phyloP scores from a whole-genome alignment of 2,797 vertebrate genomes.

The Momotus momota region DNA sequence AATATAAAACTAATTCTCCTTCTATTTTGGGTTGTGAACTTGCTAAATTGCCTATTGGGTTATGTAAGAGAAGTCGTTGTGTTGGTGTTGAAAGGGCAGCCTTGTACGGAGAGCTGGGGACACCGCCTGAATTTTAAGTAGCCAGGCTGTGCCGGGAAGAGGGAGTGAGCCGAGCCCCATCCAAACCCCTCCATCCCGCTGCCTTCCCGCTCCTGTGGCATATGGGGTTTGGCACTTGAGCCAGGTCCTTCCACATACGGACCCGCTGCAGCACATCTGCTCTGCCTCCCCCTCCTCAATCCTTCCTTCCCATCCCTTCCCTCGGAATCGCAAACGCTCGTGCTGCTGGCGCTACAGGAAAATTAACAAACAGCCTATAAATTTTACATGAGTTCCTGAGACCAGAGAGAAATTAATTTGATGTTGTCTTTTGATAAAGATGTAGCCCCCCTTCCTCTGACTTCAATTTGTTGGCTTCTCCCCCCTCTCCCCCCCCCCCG shows the following conservation, averaged over 20 bases:
- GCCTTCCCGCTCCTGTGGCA: conserved; percentile 29
- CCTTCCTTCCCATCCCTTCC: not conserved
- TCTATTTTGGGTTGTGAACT: conserved; percentile 37
- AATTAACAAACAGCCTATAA: conserved; percentile 79
- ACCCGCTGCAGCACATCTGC: not conserved
- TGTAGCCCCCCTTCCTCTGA: conserved; percentile 59
- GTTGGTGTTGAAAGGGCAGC: conserved; percentile 71
- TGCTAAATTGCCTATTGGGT: conserved; percentile 53
- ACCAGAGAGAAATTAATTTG: conserved; percentile 80
- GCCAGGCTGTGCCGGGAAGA: not conserved
- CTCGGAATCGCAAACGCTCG: not conserved
- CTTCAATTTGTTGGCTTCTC: conserved; percentile 20
- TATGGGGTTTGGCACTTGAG: conserved; percentile 13
- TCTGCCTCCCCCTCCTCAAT: not conserved
- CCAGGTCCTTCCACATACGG: conserved; percentile 15
- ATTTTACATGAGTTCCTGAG: conserved; percentile 80
- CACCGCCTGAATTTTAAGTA: conserved; percentile 66
- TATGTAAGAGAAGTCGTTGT: conserved; percentile 69
- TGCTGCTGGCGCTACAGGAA: conserved; percentile 69
- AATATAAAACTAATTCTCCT: not conserved
- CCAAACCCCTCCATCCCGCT: conserved; percentile 71
- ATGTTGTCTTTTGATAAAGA: conserved; percentile 80
- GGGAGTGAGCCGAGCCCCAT: conserved; percentile 1
- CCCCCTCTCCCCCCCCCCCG: too few relatives aligned
- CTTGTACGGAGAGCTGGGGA: conserved; percentile 16